phyloP scores from a whole-genome alignment of 2,113 vertebrate genomes.

The Sminthopsis crassicaudata region DNA sequence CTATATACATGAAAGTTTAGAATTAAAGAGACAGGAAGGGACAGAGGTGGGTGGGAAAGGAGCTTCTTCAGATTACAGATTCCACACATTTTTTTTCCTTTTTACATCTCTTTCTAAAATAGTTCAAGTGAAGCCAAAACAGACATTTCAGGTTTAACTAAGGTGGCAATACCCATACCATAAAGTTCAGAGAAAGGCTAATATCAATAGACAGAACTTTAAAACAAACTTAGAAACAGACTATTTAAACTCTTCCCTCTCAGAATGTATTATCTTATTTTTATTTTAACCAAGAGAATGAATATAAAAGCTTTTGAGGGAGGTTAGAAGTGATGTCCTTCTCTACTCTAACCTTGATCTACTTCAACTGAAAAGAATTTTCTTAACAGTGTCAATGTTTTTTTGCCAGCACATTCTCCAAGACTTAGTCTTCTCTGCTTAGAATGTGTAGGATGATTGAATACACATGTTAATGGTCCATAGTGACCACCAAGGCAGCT shows the following conservation, averaged over 20 bases:
- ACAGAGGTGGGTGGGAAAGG: not conserved
- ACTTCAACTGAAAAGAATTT: not conserved
- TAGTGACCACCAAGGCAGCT: conserved; percentile 19
- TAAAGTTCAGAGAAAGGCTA: conserved; percentile 34
- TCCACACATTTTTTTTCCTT: not conserved
- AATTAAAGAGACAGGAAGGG: not conserved
- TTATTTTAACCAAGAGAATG: conserved; percentile 2
- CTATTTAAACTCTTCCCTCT: not conserved
- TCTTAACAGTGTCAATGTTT: not conserved
- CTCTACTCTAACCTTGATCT: not conserved
- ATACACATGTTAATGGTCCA: not conserved
- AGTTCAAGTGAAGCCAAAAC: not conserved
- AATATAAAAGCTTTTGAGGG: not conserved
- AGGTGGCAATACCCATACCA: not conserved
- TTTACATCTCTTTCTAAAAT: not conserved
- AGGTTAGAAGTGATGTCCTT: not conserved
- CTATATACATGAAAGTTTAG: not conserved
- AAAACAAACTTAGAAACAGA: conserved; percentile 5
- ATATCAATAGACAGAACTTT: not conserved
- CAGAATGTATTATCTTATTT: not conserved
- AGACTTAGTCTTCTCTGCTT: not conserved
- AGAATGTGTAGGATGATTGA: not conserved
- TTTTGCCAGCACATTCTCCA: conserved; percentile 23
- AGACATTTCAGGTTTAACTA: conserved; percentile 16
- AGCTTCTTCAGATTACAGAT: not conserved